phyloP scores from a whole-genome alignment of 2,888 invertebrate genomes.

The Drosophila neonasuta region DNA sequence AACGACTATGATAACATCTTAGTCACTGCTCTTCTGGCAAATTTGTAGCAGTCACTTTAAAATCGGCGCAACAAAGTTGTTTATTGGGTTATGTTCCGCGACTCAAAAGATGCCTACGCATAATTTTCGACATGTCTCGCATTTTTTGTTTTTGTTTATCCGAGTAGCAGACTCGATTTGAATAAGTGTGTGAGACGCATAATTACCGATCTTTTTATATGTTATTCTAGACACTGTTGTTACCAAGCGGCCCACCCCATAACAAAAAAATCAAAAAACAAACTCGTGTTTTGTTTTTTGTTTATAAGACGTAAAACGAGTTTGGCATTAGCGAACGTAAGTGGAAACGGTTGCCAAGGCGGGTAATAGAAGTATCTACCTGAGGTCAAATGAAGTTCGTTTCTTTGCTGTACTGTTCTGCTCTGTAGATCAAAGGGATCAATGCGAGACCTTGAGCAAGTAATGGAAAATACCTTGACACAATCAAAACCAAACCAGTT shows the following conservation, averaged over 20 bases:
- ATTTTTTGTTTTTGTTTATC: constrained; percentile 34
- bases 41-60: not conserved
- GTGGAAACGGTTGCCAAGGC: constrained; percentile 43
- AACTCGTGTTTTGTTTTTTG: constrained; percentile 27
- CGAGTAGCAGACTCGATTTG: constrained; percentile 14
- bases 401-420: constrained; percentile 4
- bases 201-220: constrained; percentile 28
- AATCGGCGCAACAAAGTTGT: constrained; percentile 1
- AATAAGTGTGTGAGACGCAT: constrained; percentile 26
- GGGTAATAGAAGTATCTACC: constrained; percentile 59
- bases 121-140: constrained; percentile 31
- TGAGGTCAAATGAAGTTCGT: constrained; percentile 64
- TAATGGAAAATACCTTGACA: constrained; percentile 34
- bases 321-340: constrained; percentile 48
- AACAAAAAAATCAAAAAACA: not conserved
- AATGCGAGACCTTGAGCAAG: constrained; percentile 32
- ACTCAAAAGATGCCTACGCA: constrained; percentile 24
- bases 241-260: constrained; percentile 50
- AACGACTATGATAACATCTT: constrained; percentile 26
- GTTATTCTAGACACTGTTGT: constrained; percentile 54
- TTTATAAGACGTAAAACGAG: constrained; percentile 56
- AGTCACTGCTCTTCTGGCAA: not conserved
- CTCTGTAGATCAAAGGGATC: constrained; percentile 41
- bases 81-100: constrained; percentile 26
- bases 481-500: not conserved